A percentile compares a stretch with the other conserved stretches of the same genome.
These are phyloP conservation scores for Clavelina lepadiformis DNA, from an alignment of 23 tunicate genomes.

Conservation along the genomic window DNA sequence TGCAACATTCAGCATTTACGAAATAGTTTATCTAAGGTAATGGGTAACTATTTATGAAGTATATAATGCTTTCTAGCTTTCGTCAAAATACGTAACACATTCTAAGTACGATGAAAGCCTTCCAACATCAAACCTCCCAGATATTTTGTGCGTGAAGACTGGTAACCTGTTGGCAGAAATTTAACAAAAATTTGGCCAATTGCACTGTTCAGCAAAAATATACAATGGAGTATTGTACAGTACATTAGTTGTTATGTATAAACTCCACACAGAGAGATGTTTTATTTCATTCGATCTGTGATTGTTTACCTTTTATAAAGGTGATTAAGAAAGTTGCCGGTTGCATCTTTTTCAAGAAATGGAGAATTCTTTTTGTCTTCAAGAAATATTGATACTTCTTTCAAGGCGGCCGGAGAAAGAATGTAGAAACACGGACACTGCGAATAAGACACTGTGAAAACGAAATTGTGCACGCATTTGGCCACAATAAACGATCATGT, in stretches of 20 bases:
- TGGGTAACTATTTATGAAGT: not conserved
- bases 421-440: conserved; percentile 88
- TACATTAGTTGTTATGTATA: no score
- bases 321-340: conserved; percentile 60
- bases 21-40: no score
- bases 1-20: no score
- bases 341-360: conserved; percentile 71
- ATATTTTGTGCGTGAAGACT: conserved; percentile 45
- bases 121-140: conserved; percentile 87
- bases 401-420: conserved; percentile 32
- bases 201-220: not conserved
- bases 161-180: conserved; percentile 13
- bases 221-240: no score
- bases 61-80: conserved; percentile 3
- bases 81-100: conserved; percentile 41
- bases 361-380: conserved; percentile 30
- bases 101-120: conserved; percentile 34
- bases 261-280: no score
- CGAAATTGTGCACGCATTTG: conserved; percentile 2
- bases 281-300: no score
- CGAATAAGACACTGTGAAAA: not conserved
- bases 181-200: not conserved
- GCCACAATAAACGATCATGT: not conserved
- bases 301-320: conserved; percentile 19
- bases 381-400: conserved; percentile 29